Evolutionary conservation across 2,113 vertebrate species (phyloP), one percentile per base, ranked within the genome.

Genomic region (Callorhinus ursinus): DNA sequence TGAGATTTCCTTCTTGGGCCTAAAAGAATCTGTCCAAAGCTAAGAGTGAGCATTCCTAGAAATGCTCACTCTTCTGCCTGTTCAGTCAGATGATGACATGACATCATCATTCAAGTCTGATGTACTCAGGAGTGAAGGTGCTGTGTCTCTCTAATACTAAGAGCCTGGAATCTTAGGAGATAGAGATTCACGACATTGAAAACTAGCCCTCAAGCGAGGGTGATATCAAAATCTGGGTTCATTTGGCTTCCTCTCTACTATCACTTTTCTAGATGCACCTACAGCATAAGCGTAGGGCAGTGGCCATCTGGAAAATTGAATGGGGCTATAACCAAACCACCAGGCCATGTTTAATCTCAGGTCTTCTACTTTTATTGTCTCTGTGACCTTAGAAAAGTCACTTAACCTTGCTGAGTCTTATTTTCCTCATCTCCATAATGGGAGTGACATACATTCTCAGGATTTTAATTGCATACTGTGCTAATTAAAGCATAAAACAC

Each of bases 401-500:
- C 16, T 61, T 51, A 57, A 89, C 3, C 71, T 94, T 90, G 51
- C 26, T 90, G 31, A 83, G 31, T 57, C n/a, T 88, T 89, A 31
- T 65, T 87, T 76, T 59, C 22, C 36, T 77, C 33, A n/a, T 71
- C n/a, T 89, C 24, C 77, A 89, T 92, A 82, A 72, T 39, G 16
- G 12, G 11, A 61, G 12, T 88, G 42, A 18, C 7, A 76, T 49
- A 59, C 14, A 53, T 80, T 61, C 49, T 97, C 71, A 82, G 46
- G 46, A 67, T 39, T 96, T 80, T 61, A 80, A 88, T 33, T 39
- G 11, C 10, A 51, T 12, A 49, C n/a, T 79, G 36, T 74, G 21
- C 33, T 93, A 59, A 91, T 93, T 84, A 83, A 95, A 96, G 18
- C 18, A 89, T 39, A 71, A 67, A 89, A 15, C 77, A 22, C 28